These are phyloP conservation scores for Muscidifurax raptorellus DNA, from an alignment of 1,140 invertebrate genomes.

Conservation along the genomic window DNA sequence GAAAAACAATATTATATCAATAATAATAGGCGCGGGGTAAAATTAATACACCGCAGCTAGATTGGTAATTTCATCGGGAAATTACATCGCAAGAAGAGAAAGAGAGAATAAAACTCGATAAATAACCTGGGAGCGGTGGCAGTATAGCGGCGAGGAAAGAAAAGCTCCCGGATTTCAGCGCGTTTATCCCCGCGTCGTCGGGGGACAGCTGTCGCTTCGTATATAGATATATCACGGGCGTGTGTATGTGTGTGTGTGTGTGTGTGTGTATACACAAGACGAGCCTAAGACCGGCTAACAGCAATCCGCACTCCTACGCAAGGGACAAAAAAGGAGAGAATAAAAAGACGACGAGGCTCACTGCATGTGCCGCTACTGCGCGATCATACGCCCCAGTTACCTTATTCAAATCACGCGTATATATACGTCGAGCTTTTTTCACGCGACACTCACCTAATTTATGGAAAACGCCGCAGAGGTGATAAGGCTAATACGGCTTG, in stretches of 20 bases:
- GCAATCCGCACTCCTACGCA: slow-evolving; percentile 11
- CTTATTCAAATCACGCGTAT: too few relatives aligned
- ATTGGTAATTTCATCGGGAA: slow-evolving; percentile 4
- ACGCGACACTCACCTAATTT: neutral
- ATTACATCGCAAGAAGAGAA: neutral
- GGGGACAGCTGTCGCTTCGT: neutral
- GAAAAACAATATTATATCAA: neutral
- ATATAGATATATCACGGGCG: neutral
- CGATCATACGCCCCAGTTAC: too few relatives aligned
- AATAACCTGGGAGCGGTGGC: neutral
- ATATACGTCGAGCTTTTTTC: too few relatives aligned
- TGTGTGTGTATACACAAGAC: neutral
- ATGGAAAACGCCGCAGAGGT: neutral
- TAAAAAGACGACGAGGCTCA: too few relatives aligned
- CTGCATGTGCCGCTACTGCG: too few relatives aligned
- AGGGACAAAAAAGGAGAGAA: neutral
- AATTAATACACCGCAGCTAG: neutral
- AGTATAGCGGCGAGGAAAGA: neutral
- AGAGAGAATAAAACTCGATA: neutral
- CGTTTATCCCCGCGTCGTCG: neutral
- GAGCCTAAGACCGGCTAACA: slow-evolving; percentile 4
- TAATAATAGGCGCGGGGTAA: neutral
- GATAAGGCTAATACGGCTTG: neutral
- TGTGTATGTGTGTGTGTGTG: too few relatives aligned
- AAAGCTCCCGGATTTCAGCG: neutral